Conservation (phyloP, 2,797 vertebrate genomes). For the Lutjanus argentimaculatus region DNA sequence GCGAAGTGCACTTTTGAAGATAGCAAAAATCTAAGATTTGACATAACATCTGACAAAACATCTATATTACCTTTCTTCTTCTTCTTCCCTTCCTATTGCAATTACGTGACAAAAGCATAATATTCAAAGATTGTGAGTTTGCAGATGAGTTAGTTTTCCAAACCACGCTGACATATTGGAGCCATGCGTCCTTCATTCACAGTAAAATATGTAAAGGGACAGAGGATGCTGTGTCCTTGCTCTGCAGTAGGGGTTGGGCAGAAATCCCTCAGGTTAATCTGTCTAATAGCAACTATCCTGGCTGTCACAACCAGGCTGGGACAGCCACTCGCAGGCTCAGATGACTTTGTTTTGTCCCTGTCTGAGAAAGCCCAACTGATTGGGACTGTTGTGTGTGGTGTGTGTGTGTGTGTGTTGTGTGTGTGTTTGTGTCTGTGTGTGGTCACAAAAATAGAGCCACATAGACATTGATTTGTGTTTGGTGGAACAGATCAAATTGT, state of each 20-base stretch:
- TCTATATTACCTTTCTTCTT: background rate
- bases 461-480: constrained; percentile 70
- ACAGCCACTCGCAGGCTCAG: constrained; percentile 53
- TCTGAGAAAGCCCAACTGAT: constrained; percentile 61
- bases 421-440: constrained; percentile 8
- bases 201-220: constrained; percentile 21
- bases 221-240: constrained; percentile 52
- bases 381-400: constrained; percentile 38
- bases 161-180: background rate
- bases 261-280: constrained; percentile 61
- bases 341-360: constrained; percentile 70
- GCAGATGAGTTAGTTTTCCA: constrained; percentile 14
- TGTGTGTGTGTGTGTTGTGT: constrained; percentile 24
- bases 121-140: constrained; percentile 1
- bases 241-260: constrained; percentile 3
- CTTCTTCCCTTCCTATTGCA: background rate
- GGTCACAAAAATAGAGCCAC: constrained; percentile 57
- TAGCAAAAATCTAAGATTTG: constrained; percentile 20
- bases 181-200: constrained; percentile 8
- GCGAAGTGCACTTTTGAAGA: background rate
- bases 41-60: constrained; percentile 14
- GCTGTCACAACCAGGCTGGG: constrained; percentile 53
- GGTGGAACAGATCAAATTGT: constrained; percentile 71
- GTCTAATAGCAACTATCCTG: constrained; percentile 64
- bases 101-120: background rate